Evolutionary conservation across 2,113 vertebrate genomes (phyloP), one percentile per base, ranked within the genome.

Genomic region (Tetrao urogallus): DNA sequence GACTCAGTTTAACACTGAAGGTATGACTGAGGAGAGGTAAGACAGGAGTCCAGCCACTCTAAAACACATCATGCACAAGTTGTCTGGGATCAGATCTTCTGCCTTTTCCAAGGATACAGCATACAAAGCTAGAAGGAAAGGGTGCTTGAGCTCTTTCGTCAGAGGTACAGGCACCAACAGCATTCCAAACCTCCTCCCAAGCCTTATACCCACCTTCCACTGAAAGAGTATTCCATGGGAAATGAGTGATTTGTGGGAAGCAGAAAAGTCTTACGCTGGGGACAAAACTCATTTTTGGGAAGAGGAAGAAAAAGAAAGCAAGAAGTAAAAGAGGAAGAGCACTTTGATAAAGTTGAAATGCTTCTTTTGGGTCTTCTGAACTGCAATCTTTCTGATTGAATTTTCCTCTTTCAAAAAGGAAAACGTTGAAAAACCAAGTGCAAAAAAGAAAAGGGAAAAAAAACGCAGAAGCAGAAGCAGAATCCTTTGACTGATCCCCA

Each of bases 371-470:
- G 54, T 82, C 63, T 88, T 60, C 65, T 60, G 30, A 20, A 78
- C 6, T 11, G 19, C 80, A 65, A 20, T 57, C 65, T 88, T 95
- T 93, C 80, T 90, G 32, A 61, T 71, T 65, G 7, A 83, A 22
- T 86, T 47, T 90, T 86, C n/a, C 47, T 4, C 13, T 34, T 95
- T 94, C 77, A 69, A 78, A 83, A 86, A 67, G 47, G 36, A 17
- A 90, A 93, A 73, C 10, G 67, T 77, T 94, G 88, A 90, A 95
- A 93, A 94, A 88, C 27, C 13, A 77, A 92, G 90, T 69, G 22
- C 80, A 86, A 95, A 91, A 91, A 80, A 22, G 4, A 54, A 89
- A 93, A 86, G 52, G 52, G 94, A 24, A 25, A 5, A 54, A 86
- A 93, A 75, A 84, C 69, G 38, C 14, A 30, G 40, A 92, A 94